Conservation (phyloP, 2,888 invertebrate genomes). For the Quadriops clusia region DNA sequence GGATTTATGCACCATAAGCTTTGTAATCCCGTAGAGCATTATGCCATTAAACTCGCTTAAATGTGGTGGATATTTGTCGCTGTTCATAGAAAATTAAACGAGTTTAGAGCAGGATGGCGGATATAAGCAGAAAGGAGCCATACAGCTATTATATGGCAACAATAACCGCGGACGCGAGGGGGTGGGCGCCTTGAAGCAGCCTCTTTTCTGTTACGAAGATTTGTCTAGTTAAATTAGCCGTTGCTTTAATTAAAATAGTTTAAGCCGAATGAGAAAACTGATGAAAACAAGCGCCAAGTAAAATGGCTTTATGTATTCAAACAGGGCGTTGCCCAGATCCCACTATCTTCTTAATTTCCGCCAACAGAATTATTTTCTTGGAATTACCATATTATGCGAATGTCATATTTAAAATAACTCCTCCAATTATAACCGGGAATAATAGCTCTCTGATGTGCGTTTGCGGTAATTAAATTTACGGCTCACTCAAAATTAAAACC, state of each 20-base stretch:
- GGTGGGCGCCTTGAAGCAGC: slow-evolving; percentile 14
- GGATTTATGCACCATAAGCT: too few relatives aligned
- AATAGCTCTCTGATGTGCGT: slow-evolving; percentile 18
- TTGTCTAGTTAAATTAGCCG: slow-evolving; percentile 39
- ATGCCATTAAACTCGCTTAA: too few relatives aligned
- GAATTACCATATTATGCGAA: slow-evolving; percentile 24
- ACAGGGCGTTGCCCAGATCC: slow-evolving; percentile 19
- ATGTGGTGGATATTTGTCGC: neutral
- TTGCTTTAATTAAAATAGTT: slow-evolving; percentile 40
- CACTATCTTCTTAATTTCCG: slow-evolving; percentile 34
- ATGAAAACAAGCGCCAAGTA: slow-evolving; percentile 30
- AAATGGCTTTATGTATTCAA: slow-evolving; percentile 27
- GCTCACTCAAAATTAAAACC: slow-evolving; percentile 17
- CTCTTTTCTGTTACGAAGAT: slow-evolving; percentile 29
- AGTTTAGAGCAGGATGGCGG: slow-evolving; percentile 10
- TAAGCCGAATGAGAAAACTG: slow-evolving; percentile 33
- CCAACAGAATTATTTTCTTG: slow-evolving; percentile 28
- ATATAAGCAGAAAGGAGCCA: slow-evolving; percentile 12
- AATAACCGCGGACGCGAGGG: slow-evolving; percentile 18
- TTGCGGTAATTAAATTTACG: slow-evolving; percentile 17
- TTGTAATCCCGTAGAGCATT: too few relatives aligned
- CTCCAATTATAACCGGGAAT: slow-evolving; percentile 16
- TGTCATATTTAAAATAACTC: slow-evolving; percentile 24
- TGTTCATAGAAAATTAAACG: neutral
- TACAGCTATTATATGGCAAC: slow-evolving; percentile 22